These are phyloP conservation scores for Galbula dea DNA, from an alignment of 2,113 vertebrate genomes.

Conservation along the genomic window DNA sequence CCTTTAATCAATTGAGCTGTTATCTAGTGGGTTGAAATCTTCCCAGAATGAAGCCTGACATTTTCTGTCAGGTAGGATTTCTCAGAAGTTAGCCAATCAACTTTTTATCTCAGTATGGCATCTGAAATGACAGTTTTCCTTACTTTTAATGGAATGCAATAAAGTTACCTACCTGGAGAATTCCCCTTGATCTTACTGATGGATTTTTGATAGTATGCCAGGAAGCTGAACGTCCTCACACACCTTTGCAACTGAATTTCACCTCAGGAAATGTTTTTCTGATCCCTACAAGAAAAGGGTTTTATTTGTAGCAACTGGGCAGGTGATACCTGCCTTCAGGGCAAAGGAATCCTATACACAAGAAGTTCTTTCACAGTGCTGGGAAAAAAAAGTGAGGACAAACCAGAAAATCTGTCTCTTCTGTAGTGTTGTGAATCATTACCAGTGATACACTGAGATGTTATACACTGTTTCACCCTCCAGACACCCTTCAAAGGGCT, in stretches of 20 bases:
- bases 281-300: neutral
- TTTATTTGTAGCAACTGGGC: neutral
- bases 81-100: neutral
- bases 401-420: neutral
- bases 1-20: neutral
- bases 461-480: neutral
- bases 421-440: neutral
- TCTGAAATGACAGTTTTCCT: neutral
- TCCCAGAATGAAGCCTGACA: neutral
- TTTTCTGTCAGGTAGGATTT: neutral
- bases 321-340: neutral
- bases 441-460: neutral
- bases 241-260: neutral
- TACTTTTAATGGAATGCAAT: neutral
- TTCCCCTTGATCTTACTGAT: slow-evolving; percentile 17
- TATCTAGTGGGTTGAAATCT: neutral
- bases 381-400: neutral
- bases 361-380: neutral
- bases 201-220: neutral
- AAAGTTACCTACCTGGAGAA: neutral
- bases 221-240: neutral
- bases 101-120: neutral
- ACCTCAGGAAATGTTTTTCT: slow-evolving; percentile 1
- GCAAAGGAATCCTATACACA: neutral
- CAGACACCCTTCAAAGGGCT: neutral